Evolutionary conservation across 2,888 invertebrate species (phyloP), one percentile per base, ranked within the genome.

Genomic region (Nemurella pictetii): DNA sequence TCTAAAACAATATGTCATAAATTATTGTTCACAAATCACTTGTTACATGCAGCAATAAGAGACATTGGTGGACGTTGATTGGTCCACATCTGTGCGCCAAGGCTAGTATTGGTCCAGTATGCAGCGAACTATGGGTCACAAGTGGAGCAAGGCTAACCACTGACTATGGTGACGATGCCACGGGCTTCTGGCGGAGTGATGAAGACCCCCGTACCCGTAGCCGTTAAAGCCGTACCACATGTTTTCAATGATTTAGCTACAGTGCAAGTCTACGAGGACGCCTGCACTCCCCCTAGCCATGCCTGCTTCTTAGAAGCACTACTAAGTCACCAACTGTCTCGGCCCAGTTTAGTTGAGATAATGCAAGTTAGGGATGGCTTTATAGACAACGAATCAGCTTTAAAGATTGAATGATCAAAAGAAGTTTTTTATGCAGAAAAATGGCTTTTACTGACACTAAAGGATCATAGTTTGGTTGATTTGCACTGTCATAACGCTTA

Each of bases 91-190:
- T 27, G 80, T 27, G 4, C n/a, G 7, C 27, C 82, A 82, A 82
- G 82, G 82, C 82, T 82, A 72, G 36, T 55, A 82, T 82, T 82
- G 82, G 82, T 82, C 82, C 72, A 28, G 82, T 82, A n/a, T 55
- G 72, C 29, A 28, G 12, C n/a, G 26, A 9, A 12, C 26, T 29
- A 27, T 29, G 81, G 36, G 26, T 30, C 26, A 28, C 80, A 81
- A 81, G 80, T 81, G 72, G 82, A 82, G 72, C 82, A 27, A 82
- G 82, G 82, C 27, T 78, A 78, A 78, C 82, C 3, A 27, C 36
- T 81, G 81, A 32, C 80, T 80, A 32, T 12, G 81, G 72, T 78
- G 82, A 82, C 82, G 15, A 82, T 7, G 27, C 82, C 15, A n/a
- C n/a, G 35, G 26, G 75, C 75, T 75, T 12, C 55, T 55, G 55